Base-by-base conservation (phyloP, 1,140 invertebrate species). In the Saccostrea cuccullata region DNA sequence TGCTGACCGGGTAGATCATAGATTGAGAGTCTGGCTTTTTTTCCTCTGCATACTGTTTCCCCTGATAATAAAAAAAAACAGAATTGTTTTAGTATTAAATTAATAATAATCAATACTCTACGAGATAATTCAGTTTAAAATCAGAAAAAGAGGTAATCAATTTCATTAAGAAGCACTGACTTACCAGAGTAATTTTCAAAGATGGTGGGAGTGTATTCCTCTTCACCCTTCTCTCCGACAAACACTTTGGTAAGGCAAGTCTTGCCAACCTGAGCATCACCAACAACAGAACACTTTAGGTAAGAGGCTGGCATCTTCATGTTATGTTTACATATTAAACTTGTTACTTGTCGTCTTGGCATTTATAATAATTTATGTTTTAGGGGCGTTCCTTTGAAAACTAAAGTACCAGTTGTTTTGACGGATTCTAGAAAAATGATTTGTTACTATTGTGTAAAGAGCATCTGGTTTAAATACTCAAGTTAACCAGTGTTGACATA, bases 1-100 rank as follows among this genome's bases (percentile, higher is more conserved):
- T 77, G 70, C 26, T 77, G 70, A 36, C 70, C 70, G 8, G 70
- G 70, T 36, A 77, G 30, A 77, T 77, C 70, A 77, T 36, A 77
- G 26, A 77, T 26, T 13, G 26, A 77, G 26, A 77, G 23, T 12
- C 26, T 77, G 9, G 23, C 26, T 17, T 26, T 77, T 15, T 77
- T 77, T 77, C 70, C 70, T 15, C 26, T 77, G 30, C 26, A 36
- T 11, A 77, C 30, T 13, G 70, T 77, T 77, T 77, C 70, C 11
- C 70, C 70, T 77, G 0, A 77, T 15, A 77, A 12, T 15, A 15
- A 77, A 20, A 30, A 73, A 9, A 30, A 26, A 2, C 30, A 36
- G 4, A 77, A 30, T 30, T 30, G 23, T 11, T 0, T 73, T 30
- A 36, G 9, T 15, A 20, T 20, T 26, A 15, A 15, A 77, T 12